Conservation (phyloP, 1,140 invertebrate species). For the Eumaeus atala region DNA sequence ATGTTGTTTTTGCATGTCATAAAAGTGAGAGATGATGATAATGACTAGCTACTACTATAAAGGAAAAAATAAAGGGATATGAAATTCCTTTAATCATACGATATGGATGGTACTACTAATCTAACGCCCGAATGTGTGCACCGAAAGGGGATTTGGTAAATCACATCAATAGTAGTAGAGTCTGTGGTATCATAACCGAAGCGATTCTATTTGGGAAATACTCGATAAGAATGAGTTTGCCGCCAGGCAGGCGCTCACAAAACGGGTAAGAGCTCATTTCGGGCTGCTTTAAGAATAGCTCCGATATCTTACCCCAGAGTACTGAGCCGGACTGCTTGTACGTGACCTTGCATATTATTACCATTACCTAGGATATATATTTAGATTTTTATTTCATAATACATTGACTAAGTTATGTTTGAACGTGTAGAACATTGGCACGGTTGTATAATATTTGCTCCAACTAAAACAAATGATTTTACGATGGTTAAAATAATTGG, state of each 20-base stretch:
- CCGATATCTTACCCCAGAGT: slow-evolving; percentile 32
- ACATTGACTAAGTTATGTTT: slow-evolving; percentile 3
- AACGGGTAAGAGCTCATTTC: slow-evolving; percentile 36
- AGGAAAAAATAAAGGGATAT: too few species aligned
- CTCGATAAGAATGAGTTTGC: slow-evolving; percentile 43
- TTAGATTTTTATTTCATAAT: slow-evolving; percentile 8
- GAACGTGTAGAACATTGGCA: neutral
- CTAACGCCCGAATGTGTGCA: neutral
- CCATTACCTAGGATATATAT: slow-evolving; percentile 1
- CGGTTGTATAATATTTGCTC: too few species aligned
- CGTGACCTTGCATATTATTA: slow-evolving; percentile 49
- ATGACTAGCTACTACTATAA: too few species aligned
- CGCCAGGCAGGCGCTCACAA: slow-evolving; percentile 38
- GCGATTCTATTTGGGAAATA: slow-evolving; percentile 47
- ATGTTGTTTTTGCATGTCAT: too few species aligned
- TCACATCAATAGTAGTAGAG: slow-evolving; percentile 30
- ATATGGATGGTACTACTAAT: too few species aligned
- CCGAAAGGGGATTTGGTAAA: slow-evolving; percentile 30
- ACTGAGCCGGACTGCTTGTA: slow-evolving; percentile 29
- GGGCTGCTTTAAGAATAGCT: slow-evolving; percentile 36
- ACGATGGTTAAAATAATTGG: neutral
- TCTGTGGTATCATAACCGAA: slow-evolving; percentile 38
- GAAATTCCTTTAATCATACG: too few species aligned
- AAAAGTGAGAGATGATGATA: too few species aligned
- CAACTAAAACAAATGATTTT: neutral